These are phyloP conservation scores for Chiridota heheva DNA, from an alignment of 35 echinoderm and acorn worm genomes.

Conservation along the genomic window DNA sequence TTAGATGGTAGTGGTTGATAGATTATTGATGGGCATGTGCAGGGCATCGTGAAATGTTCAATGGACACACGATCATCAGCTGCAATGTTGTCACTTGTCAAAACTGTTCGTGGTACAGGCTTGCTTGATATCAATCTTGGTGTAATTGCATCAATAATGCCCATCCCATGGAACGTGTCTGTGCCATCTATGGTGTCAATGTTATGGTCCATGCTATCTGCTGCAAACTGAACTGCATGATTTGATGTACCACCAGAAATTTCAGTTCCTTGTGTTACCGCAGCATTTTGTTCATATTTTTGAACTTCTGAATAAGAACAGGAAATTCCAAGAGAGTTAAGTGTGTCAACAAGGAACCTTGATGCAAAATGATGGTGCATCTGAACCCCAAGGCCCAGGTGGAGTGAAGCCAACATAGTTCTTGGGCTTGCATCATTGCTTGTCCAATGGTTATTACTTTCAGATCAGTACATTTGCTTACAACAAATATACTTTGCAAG, in stretches of 20 bases:
- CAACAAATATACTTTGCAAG: conserved; percentile 16
- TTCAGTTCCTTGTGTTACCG: background rate
- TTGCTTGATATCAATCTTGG: background rate
- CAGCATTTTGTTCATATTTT: conserved; percentile 1
- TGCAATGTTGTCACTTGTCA: conserved; percentile 35
- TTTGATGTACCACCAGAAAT: background rate
- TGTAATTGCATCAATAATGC: conserved; percentile 36
- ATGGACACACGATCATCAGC: conserved; percentile 24
- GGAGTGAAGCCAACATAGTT: conserved; percentile 55
- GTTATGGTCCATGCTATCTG: conserved; percentile 2
- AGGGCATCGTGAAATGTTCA: background rate
- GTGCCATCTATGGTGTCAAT: background rate
- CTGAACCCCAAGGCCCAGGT: conserved; percentile 60
- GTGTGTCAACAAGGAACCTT: conserved; percentile 49
- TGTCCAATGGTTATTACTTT: conserved; percentile 59
- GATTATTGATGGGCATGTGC: background rate
- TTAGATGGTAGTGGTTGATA: background rate
- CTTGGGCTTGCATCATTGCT: conserved; percentile 59
- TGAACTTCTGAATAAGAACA: conserved; percentile 32
- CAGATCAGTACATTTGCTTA: background rate
- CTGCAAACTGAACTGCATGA: background rate
- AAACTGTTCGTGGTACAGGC: conserved; percentile 8
- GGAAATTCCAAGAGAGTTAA: conserved; percentile 17
- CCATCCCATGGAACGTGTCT: conserved; percentile 49
- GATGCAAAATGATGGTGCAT: conserved; percentile 67